phyloP scores from a whole-genome alignment of 2,113 vertebrate genomes.

The Gallinago paraguaiae region DNA sequence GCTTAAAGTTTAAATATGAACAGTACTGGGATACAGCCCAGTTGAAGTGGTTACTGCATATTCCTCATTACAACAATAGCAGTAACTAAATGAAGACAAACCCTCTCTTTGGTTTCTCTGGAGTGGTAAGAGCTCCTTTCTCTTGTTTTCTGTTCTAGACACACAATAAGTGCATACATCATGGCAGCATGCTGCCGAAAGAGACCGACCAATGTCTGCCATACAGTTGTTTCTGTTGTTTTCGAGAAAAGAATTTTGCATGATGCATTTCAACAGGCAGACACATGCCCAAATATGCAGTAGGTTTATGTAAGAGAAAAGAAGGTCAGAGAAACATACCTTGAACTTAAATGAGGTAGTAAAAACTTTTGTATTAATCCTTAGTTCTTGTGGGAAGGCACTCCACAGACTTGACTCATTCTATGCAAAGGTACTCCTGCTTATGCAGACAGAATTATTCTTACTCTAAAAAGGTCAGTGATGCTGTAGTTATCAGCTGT shows the following conservation, averaged over 20 bases:
- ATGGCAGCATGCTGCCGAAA: not conserved
- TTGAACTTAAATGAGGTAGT: not conserved
- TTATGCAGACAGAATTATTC: not conserved
- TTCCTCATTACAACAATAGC: not conserved
- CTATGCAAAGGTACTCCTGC: not conserved
- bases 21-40: not conserved
- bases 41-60: not conserved
- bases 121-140: not conserved
- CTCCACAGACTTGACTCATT: not conserved
- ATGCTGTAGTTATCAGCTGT: not conserved
- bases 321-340: not conserved
- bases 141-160: not conserved
- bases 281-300: not conserved
- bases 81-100: not conserved
- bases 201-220: accelerated
- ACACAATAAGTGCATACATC: not conserved
- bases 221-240: not conserved
- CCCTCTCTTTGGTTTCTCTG: not conserved
- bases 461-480: not conserved
- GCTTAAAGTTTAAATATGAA: not conserved
- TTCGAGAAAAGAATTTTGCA: not conserved
- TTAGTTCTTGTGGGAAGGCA: not conserved
- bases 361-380: not conserved
- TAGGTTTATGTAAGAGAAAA: not conserved
- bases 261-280: not conserved